A percentile compares a stretch with the other conserved stretches of the same genome.
Evolutionary conservation across 2,797 vertebrate genomes (phyloP).

Genomic region (Diplodus puntazzo): DNA sequence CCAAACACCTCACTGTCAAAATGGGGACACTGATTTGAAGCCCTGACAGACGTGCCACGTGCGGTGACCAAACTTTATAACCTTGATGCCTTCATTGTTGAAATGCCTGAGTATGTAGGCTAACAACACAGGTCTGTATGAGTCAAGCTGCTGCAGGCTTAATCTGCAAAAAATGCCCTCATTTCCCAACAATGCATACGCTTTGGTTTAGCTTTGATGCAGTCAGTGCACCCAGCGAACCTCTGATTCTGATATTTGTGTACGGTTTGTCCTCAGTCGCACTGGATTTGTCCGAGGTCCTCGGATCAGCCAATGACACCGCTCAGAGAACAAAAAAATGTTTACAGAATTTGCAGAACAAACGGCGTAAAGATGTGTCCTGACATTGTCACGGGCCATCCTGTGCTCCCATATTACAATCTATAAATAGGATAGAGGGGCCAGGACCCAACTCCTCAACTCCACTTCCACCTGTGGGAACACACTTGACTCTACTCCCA

Average conservation of each 20-base stretch:
- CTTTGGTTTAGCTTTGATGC: constrained; percentile 6
- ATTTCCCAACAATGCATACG: constrained; percentile 14
- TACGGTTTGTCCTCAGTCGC: neutral
- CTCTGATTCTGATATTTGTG: neutral
- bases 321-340: constrained; percentile 2
- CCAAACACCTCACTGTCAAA: neutral
- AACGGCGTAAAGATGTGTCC: neutral
- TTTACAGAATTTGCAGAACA: neutral
- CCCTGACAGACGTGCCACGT: neutral
- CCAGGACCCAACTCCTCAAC: constrained; percentile 1
- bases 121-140: constrained; percentile 19
- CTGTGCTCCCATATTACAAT: neutral
- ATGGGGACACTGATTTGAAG: neutral
- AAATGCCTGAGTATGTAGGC: constrained; percentile 29
- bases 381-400: neutral
- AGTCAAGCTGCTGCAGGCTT: constrained; percentile 5
- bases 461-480: constrained; percentile 12
- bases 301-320: neutral
- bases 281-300: neutral
- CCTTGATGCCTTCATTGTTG: constrained; percentile 6
- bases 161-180: constrained; percentile 15
- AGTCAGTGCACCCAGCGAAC: neutral
- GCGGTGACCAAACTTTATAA: neutral
- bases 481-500: neutral
- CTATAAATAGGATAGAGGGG: constrained; percentile 39